Base-by-base conservation (phyloP, 1,140 invertebrate species). In the Ericerus pela region DNA sequence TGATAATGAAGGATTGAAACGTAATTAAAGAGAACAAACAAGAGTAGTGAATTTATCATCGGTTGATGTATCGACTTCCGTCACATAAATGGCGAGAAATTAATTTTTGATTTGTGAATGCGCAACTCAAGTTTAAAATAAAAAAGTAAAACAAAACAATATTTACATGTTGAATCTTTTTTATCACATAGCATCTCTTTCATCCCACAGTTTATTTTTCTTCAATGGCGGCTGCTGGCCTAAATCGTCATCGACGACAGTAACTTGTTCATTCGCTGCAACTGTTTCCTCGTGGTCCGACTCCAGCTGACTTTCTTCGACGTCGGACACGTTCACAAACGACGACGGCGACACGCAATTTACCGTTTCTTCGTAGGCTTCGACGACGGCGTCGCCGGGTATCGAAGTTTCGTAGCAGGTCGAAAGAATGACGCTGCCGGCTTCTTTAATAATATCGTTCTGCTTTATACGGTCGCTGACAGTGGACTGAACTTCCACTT, bases 111-210 rank as follows among this genome's bases (percentile, higher is more conserved):
- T n/a, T n/a, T n/a, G n/a, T n/a, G n/a, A n/a, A n/a, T n/a, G n/a
- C n/a, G n/a, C n/a, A n/a, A n/a, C n/a, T n/a, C n/a, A n/a, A n/a
- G n/a, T n/a, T n/a, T n/a, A n/a, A n/a, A n/a, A n/a, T n/a, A n/a
- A n/a, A n/a, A n/a, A n/a, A n/a, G n/a, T n/a, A n/a, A 33, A 33
- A 33, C 30, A 41, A 16, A 41, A 41, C 14, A 16, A 47, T 47
- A 47, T 47, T 47, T 47, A 47, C 41, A 47, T 47, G n/a, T 24
- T 24, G 26, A 18, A 47, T 24, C 26, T 47, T 10, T 6, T 22
- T 24, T 24, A 47, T 47, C 41, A 47, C 26, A 47, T 24, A 47
- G 41, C 22, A 47, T 47, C 41, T 47, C 41, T 47, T 47, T 47
- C 41, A 5, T 47, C 41, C 41, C 41, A 47, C 20, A 47, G 41